A percentile compares a stretch with the other conserved stretches of the same genome.
These are phyloP conservation scores for Euschistus heros DNA, from an alignment of 1,140 invertebrate species.

Conservation along the genomic window DNA sequence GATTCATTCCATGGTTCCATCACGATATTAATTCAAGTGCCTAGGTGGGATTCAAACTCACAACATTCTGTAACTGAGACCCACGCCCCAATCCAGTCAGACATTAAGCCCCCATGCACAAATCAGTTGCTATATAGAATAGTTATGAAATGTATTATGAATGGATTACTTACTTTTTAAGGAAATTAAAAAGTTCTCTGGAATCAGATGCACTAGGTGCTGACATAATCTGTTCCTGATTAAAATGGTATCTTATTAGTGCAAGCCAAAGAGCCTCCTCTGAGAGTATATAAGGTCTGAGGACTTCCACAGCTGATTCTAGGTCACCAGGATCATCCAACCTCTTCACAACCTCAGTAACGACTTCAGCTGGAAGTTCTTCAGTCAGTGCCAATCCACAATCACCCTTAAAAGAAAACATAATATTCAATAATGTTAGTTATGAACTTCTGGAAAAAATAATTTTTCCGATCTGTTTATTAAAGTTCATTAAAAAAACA, in stretches of 20 bases:
- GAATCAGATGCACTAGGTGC: not conserved
- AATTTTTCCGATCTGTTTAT: no score
- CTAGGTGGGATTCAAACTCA: no score
- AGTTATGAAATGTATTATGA: not conserved
- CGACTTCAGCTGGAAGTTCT: constrained; percentile 86
- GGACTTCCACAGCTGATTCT: constrained; percentile 47
- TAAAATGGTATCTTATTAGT: not conserved
- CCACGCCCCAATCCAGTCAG: no score
- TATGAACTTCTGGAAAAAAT: no score
- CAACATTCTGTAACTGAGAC: no score
- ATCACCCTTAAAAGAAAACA: constrained; percentile 50
- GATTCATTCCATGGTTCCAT: no score
- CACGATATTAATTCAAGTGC: no score
- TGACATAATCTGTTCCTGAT: not conserved
- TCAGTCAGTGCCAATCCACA: constrained; percentile 50
- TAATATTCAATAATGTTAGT: no score
- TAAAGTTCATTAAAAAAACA: no score
- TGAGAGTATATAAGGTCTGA: not conserved
- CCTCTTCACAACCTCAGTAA: constrained; percentile 79
- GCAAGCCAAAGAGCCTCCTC: not conserved
- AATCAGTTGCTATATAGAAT: not conserved
- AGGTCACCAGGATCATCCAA: constrained; percentile 87
- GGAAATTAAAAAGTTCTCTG: not conserved
- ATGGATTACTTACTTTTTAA: not conserved
- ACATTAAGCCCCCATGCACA: no score